Percentiles rank a stretch among this genome's conserved stretches.
These are phyloP conservation scores for Bibio marci DNA, from an alignment of 2,888 invertebrate genomes.

Conservation along the genomic window DNA sequence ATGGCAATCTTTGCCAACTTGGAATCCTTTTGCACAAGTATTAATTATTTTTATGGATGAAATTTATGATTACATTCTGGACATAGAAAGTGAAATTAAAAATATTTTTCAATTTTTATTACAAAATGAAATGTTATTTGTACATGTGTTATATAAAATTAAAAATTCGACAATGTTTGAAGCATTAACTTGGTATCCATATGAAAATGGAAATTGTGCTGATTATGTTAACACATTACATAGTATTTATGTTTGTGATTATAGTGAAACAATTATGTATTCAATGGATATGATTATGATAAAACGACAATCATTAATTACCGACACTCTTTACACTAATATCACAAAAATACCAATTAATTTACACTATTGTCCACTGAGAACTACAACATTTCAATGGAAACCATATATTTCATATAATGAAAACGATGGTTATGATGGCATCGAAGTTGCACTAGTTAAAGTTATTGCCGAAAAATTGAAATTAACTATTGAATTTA, in stretches of 20 bases:
- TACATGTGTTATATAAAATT: slow-evolving; percentile 21
- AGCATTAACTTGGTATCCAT: slow-evolving; percentile 23
- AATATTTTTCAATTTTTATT: slow-evolving; percentile 20
- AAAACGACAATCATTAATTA: not conserved
- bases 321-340: not conserved
- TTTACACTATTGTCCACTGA: slow-evolving; percentile 21
- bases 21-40: slow-evolving; percentile 27
- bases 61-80: slow-evolving; percentile 10
- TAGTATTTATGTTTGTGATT: slow-evolving; percentile 19
- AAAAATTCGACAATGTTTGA: slow-evolving; percentile 16
- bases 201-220: slow-evolving; percentile 24
- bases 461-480: slow-evolving; percentile 21
- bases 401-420: slow-evolving; percentile 20
- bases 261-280: not conserved
- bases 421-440: slow-evolving; percentile 9
- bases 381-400: slow-evolving; percentile 21
- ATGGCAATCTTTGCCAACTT: slow-evolving; percentile 20
- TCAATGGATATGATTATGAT: no score
- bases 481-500: slow-evolving; percentile 19
- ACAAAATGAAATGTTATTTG: slow-evolving; percentile 22
- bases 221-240: slow-evolving; percentile 11
- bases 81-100: slow-evolving; percentile 19
- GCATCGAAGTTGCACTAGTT: slow-evolving; percentile 23
- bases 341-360: slow-evolving; percentile 20
- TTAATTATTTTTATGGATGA: slow-evolving; percentile 20